Evolutionary conservation across 2,888 invertebrate genomes (phyloP), one percentile per base, ranked within the genome.

Genomic region (Helobdella robusta): DNA sequence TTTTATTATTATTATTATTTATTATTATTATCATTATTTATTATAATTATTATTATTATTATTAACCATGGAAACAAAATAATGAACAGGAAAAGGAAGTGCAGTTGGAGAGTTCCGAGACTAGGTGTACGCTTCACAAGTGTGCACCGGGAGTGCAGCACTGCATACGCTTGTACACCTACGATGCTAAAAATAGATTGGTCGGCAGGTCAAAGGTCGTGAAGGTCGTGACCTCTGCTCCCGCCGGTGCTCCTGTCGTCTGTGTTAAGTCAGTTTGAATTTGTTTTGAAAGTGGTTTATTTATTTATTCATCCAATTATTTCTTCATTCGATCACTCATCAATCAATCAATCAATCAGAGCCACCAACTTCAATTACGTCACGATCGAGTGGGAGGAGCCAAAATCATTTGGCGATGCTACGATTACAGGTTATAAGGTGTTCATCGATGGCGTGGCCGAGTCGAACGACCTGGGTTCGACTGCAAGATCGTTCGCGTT

Each of bases 321-420:
- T n/a, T n/a, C n/a, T n/a, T n/a, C n/a, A n/a, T n/a, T n/a, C n/a
- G n/a, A n/a, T n/a, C n/a, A n/a, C n/a, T 50, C 6, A 50, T 23
- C 50, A 61, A 52, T 23, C 32, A 25, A 15, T 56, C 34, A 5
- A 60, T 32, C 25, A 35, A 2, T 1, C 59, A 67, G 79, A 66
- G 79, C 78, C 0, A 75, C 77, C 67, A 79, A 79, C 71, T 79
- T 79, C 75, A 76, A 75, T 34, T 79, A 79, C 72, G 76, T 79
- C 34, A 76, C 78, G 50, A 73, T 79, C 50, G 76, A 80, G 69
- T 80, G 80, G 80, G 75, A 77, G 59, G 76, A 76, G 66, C 78
- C 78, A 4, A 46, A 44, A n/a, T 74, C 73, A 1, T 79, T 77
- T 67, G 79, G 79, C n/a, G 77, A 76, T 65, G 76, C 76, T 23